These are phyloP conservation scores for Anoplius nigerrimus DNA, from an alignment of 2,888 invertebrate species.

Conservation along the genomic window DNA sequence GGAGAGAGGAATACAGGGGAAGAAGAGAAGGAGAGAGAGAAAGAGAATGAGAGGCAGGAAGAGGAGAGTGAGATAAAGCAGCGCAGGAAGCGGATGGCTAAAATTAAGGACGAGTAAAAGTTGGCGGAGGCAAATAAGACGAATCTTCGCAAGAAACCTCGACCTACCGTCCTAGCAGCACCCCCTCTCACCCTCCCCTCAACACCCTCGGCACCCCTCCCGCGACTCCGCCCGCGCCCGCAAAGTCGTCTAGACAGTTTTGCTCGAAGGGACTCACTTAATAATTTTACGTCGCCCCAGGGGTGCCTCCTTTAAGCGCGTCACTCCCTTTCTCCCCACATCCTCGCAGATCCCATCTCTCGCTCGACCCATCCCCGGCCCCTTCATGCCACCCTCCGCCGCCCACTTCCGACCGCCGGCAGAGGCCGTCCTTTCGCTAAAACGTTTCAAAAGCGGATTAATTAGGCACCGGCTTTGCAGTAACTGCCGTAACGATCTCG, in stretches of 20 bases:
- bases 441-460: constrained; percentile 65
- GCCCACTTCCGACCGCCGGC: not conserved
- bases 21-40: not conserved
- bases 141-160: constrained; percentile 10
- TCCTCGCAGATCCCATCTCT: constrained; percentile 2
- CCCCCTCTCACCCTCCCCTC: no score
- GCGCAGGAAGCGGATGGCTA: not conserved
- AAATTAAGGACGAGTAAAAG: not conserved
- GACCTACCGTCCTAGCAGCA: not conserved
- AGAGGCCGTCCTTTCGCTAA: constrained; percentile 45
- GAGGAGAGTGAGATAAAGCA: no score
- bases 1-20: no score
- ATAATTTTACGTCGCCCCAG: constrained; percentile 47
- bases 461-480: constrained; percentile 57
- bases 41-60: constrained; percentile 17
- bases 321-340: constrained; percentile 4
- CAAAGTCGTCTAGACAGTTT: constrained; percentile 32
- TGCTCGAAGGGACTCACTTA: constrained; percentile 40
- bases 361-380: not conserved
- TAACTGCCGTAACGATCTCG: constrained; percentile 58
- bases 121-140: not conserved
- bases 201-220: no score
- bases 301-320: constrained; percentile 52
- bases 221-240: not conserved
- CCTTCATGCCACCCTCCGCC: not conserved